Base-by-base conservation (phyloP, 2,797 vertebrate genomes). In the Taeniopygia guttata region DNA sequence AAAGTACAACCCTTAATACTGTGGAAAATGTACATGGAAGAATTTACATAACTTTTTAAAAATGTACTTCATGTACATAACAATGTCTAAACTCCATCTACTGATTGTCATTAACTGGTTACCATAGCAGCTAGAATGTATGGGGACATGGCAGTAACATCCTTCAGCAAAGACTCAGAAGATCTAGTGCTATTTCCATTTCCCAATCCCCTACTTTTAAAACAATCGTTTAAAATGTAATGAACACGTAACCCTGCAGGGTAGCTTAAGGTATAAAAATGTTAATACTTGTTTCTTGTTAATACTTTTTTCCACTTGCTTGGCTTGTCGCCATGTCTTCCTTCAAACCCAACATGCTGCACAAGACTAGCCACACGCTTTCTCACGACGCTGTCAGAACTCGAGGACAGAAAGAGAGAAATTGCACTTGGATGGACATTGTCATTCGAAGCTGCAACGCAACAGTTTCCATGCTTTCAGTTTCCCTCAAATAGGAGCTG, bases 31-130 rank as follows among this genome's bases (percentile, higher is more conserved):
- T 98, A 98, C 97, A 98, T 97, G 97, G 96, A 98, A 97, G 95
- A 87, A 95, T 92, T 96, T 38, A 95, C 86, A 94, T 59, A 78
- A 91, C 94, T 96, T 97, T 7, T 32, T 0, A 11, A 74, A 96
- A 97, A 97, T 83, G 84, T 96, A 97, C 96, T 97, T 98, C 98
- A 98, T 98, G 98, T 98, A 98, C 97, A 97, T 93, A 75, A 90
- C 55, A 17, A 94, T 51, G 67, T 67, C 96, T 97, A 96, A 77
- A 97, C 94, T 97, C 94, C 48, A 95, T 95, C 96, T 98, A 96
- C 87, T 89, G 55, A 88, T 84, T 80, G 83, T 92, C 92, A 75
- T 88, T 40, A 38, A 64, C 74, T 97, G 77, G 96, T 97, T 96
- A 97, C 96, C 93, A 95, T 94, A 96, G 85, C 95, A 97, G 94